These are phyloP conservation scores for Mirza zaza DNA, from an alignment of 2,113 vertebrate species.

Conservation along the genomic window DNA sequence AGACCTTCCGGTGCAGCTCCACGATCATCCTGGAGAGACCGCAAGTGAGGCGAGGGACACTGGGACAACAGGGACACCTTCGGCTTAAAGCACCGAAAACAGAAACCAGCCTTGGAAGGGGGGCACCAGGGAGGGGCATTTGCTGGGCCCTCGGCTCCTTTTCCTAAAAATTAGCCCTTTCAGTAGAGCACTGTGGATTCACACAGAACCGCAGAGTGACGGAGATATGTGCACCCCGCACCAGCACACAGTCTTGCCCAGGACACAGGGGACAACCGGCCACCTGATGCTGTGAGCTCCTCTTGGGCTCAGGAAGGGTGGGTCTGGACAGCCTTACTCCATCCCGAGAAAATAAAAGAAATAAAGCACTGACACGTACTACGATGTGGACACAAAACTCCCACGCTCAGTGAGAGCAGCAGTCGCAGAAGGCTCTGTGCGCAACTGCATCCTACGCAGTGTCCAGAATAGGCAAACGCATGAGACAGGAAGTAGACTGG, in stretches of 20 bases:
- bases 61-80: background rate
- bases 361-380: background rate
- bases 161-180: background rate
- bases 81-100: background rate
- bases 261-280: background rate
- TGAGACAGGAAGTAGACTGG: background rate
- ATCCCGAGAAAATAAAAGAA: background rate
- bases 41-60: background rate
- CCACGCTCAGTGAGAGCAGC: fast-evolving
- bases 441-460: fast-evolving
- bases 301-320: background rate
- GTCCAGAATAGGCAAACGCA: background rate
- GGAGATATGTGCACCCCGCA: too few species aligned
- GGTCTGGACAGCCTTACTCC: background rate
- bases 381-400: too few species aligned
- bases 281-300: background rate
- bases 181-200: background rate
- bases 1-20: slow-evolving; percentile 97
- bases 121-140: too few species aligned
- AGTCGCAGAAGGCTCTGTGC: background rate
- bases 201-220: background rate
- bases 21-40: slow-evolving; percentile 93
- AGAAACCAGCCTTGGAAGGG: background rate
- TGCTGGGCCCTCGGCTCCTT: background rate
- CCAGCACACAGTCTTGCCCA: background rate